phyloP scores from a whole-genome alignment of 2,888 invertebrate genomes.

The Drosophila macrothrix region DNA sequence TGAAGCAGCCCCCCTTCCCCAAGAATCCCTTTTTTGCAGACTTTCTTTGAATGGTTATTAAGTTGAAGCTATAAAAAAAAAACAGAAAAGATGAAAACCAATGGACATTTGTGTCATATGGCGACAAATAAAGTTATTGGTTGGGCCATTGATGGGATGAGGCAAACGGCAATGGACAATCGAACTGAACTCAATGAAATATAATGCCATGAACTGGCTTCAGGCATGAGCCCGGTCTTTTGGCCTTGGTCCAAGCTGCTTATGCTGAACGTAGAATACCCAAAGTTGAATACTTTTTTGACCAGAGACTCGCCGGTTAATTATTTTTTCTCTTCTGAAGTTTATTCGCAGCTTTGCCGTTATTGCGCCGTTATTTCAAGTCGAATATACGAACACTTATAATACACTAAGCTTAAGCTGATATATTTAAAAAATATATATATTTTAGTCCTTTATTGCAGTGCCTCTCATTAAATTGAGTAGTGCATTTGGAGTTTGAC shows the following conservation, averaged over 20 bases:
- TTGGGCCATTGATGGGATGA: conserved; percentile 22
- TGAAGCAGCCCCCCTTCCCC: neutral
- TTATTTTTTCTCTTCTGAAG: conserved; percentile 36
- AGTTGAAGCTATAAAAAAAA: conserved; percentile 11
- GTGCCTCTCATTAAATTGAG: neutral
- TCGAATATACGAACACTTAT: neutral
- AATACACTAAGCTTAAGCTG: neutral
- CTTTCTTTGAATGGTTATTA: conserved; percentile 11
- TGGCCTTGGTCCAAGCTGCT: conserved; percentile 68
- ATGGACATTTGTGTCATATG: conserved; percentile 44
- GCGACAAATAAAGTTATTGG: conserved; percentile 45
- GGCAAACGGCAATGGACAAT: conserved; percentile 32
- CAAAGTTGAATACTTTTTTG: conserved; percentile 42
- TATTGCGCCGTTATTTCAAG: neutral
- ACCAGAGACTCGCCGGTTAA: conserved; percentile 27
- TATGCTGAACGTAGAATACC: conserved; percentile 72
- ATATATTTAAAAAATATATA: neutral
- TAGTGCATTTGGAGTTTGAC: neutral
- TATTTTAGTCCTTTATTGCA: neutral
- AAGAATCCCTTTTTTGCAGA: conserved; percentile 1
- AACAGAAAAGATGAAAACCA: conserved; percentile 13
- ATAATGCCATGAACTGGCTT: conserved; percentile 49
- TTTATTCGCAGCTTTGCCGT: neutral
- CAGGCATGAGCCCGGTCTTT: conserved; percentile 19
- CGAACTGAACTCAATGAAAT: conserved; percentile 41